Base-by-base conservation (phyloP, 2,797 vertebrate genomes). In the Anas bernieri region DNA sequence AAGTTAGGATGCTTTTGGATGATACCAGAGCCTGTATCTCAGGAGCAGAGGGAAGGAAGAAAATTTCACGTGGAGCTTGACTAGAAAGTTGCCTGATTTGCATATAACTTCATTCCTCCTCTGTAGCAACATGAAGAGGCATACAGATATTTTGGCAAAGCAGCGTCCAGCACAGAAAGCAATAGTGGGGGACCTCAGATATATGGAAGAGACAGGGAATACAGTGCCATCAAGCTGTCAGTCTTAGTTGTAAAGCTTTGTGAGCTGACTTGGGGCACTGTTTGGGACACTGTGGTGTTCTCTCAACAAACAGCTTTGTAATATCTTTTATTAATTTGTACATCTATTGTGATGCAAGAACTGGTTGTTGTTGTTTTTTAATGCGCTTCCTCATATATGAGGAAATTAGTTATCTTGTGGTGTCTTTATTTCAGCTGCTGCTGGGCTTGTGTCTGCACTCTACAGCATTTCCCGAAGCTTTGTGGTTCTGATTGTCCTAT, bases 381-480 rank as follows among this genome's bases (percentile, higher is more conserved):
- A 46, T 58, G 23, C 31, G 43, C 4, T 2, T 79, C 58, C 41
- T 83, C 12, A 13, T 61, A 50, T 78, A 52, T 48, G 48, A 74
- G 80, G n/a, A 46, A 54, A 35, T 35, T 73, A 80, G 50, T 50
- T 48, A 48, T 30, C 6, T 4, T 6, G 21, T 28, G 31, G 4
- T 92, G 58, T 96, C 83, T 97, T 41, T 92, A 9, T 98, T 97
- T 92, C 97, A 99, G 99, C 99, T 83, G 99, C 98, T 41, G 98
- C 98, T 5, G 99, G 99, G 37, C 97, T 99, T 1, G 50, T 97
- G 7, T 99, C 99, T 25, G 99, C 99, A 0, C 33, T 99, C 2
- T 99, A 99, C 97, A 98, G 99, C 86, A 98, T 99, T 96, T 97
- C 98, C 15, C 98, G 99, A 89, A 99, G 99, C 77, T 96, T 98